These are phyloP conservation scores for Acanthisitta chloris DNA, from an alignment of 2,113 vertebrate species.

Conservation along the genomic window DNA sequence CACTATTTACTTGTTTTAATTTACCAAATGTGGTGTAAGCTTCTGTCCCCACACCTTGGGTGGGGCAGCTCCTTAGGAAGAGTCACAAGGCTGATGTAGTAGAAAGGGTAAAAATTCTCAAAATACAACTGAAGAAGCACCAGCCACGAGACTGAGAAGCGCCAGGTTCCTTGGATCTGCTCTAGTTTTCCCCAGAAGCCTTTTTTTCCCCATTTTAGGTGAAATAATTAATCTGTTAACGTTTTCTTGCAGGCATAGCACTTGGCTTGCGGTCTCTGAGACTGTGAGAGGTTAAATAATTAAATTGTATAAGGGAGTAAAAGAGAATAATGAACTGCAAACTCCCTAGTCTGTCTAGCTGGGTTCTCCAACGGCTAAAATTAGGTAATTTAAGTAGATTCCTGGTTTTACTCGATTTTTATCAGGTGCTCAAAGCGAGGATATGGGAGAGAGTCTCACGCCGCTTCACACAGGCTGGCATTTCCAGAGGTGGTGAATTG, in stretches of 20 bases:
- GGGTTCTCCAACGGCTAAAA: background rate
- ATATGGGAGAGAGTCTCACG: accelerated
- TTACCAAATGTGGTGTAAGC: background rate
- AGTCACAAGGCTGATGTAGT: background rate
- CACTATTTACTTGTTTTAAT: background rate
- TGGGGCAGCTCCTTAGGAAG: background rate
- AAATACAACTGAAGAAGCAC: background rate
- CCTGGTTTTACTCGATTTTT: background rate
- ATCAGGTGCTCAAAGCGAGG: background rate
- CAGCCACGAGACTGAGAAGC: background rate
- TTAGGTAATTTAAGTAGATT: background rate
- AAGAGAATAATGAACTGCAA: background rate
- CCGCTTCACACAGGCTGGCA: background rate
- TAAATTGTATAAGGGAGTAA: background rate
- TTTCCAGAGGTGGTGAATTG: background rate
- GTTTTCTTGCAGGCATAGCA: background rate
- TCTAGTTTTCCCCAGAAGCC: background rate
- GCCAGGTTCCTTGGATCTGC: background rate
- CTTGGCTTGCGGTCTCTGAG: background rate
- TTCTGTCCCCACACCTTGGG: background rate
- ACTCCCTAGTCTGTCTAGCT: background rate
- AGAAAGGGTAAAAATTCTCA: background rate
- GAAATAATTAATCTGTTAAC: background rate
- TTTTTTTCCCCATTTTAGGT: background rate
- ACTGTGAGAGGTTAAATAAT: background rate